Base-by-base conservation (phyloP, 2,797 vertebrate genomes). In the Tolypeutes matacus region DNA sequence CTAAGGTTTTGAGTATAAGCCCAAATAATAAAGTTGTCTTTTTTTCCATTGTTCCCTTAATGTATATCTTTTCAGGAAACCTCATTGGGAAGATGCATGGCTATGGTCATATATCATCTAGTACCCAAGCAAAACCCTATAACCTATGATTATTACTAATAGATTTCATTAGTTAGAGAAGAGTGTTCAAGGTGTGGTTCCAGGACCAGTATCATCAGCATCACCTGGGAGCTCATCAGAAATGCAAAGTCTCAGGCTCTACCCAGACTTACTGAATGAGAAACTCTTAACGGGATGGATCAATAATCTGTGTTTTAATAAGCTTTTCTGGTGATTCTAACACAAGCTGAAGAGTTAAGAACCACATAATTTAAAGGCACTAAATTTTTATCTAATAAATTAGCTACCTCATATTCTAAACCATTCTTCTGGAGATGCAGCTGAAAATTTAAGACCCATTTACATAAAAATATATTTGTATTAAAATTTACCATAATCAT, bases 331-430 rank as follows among this genome's bases (percentile, higher is more conserved):
- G 42, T 51, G 27, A 87, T 78, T 92, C 78, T 82, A 85, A 58
- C 39, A 23, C 0, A 84, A 1, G 72, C 20, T 56, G 72, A 76
- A 86, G 69, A 76, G n/a, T 36, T 53, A 60, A 72, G 31, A 60
- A 91, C 36, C 86, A 89, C 86, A 86, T n/a, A 67, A 60, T 42
- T 65, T 49, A 84, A 87, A 96, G 65, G 58, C 60, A 92, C 18
- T 82, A 65, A 84, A 46, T 8, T 83, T 46, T 87, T 75, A 23
- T 12, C 77, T 86, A 72, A 92, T 81, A 77, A 94, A 95, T 49
- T 62, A 89, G 31, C 39, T 72, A n/a, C 15, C 53, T 92, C 42
- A 58, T 2, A 95, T 46, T 85, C 53, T 65, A 94, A 88, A 34
- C 58, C 60, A 94, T 20, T 94, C 36, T 87, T 94, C 65, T 60